These are phyloP conservation scores for Albula glossodonta DNA, from an alignment of 2,113 vertebrate genomes.

Conservation along the genomic window DNA sequence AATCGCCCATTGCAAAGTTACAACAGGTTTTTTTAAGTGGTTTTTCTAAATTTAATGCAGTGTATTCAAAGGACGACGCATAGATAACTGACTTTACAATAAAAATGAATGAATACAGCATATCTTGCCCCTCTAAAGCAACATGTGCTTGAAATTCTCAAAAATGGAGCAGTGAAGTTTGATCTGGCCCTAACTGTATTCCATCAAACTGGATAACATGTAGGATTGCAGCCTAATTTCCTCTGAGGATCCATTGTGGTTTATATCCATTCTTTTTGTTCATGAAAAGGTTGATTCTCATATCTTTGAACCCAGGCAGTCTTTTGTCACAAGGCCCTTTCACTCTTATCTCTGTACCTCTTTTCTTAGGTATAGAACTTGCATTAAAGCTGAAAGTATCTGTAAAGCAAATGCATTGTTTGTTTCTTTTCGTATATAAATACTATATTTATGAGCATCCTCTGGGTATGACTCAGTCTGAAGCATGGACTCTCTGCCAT, in stretches of 20 bases:
- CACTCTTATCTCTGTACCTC: background rate
- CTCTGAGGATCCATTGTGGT: background rate
- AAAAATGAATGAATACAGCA: no score
- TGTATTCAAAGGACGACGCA: no score
- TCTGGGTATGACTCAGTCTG: background rate
- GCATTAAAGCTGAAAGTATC: background rate
- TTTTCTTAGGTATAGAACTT: background rate
- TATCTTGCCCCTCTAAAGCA: no score
- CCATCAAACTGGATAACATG: background rate
- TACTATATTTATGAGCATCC: background rate
- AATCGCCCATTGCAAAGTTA: background rate
- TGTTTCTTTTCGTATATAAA: background rate
- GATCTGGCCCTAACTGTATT: background rate
- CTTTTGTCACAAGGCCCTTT: background rate
- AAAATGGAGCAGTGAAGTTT: background rate
- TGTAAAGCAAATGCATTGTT: background rate
- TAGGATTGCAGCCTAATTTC: background rate
- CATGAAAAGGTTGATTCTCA: background rate
- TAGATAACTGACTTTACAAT: no score
- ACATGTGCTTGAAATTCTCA: no score
- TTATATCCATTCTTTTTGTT: background rate
- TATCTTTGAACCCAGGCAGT: background rate
- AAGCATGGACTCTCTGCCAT: background rate
- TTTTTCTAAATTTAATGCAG: no score
- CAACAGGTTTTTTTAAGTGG: no score